phyloP scores from a whole-genome alignment of 2,797 vertebrate species.

The Centroberyx gerrardi region DNA sequence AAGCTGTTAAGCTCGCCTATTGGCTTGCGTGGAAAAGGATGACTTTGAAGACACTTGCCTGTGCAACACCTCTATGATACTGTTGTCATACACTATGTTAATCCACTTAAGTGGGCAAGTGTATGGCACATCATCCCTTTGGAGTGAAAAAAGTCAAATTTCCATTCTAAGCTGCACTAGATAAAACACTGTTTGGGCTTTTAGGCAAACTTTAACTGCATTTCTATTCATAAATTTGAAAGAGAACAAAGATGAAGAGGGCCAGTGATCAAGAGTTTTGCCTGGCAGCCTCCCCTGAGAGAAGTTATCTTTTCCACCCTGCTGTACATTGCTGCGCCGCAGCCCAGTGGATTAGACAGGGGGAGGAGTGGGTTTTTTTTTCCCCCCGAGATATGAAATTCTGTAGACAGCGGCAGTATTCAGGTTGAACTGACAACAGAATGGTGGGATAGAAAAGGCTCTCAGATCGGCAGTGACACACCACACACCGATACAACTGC shows the following conservation, averaged over 20 bases:
- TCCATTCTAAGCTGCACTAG: conserved; percentile 24
- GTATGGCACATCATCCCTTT: conserved; percentile 46
- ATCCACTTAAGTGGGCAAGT: conserved; percentile 52
- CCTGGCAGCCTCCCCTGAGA: conserved; percentile 61
- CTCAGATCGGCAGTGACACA: conserved; percentile 50
- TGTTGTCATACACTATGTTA: conserved; percentile 60
- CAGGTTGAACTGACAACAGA: conserved; percentile 54
- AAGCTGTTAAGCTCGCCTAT: conserved; percentile 35
- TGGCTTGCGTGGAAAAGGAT: conserved; percentile 41
- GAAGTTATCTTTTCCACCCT: conserved; percentile 68
- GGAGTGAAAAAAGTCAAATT: conserved; percentile 45
- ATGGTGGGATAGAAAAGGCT: conserved; percentile 44
- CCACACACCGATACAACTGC: not conserved
- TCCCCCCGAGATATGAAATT: conserved; percentile 26
- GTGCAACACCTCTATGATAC: conserved; percentile 50
- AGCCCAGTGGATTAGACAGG: conserved; percentile 66
- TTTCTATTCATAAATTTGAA: conserved; percentile 43
- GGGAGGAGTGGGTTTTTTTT: conserved; percentile 18
- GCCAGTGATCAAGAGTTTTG: conserved; percentile 57
- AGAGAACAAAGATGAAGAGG: conserved; percentile 58
- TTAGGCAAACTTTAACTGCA: conserved; percentile 38
- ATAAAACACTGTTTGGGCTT: conserved; percentile 46
- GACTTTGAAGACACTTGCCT: conserved; percentile 56
- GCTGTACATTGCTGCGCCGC: conserved; percentile 58
- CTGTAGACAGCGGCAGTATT: conserved; percentile 4